These are phyloP conservation scores for Sarotherodon lohbergeri DNA, from an alignment of 2,113 vertebrate genomes.

Conservation along the genomic window DNA sequence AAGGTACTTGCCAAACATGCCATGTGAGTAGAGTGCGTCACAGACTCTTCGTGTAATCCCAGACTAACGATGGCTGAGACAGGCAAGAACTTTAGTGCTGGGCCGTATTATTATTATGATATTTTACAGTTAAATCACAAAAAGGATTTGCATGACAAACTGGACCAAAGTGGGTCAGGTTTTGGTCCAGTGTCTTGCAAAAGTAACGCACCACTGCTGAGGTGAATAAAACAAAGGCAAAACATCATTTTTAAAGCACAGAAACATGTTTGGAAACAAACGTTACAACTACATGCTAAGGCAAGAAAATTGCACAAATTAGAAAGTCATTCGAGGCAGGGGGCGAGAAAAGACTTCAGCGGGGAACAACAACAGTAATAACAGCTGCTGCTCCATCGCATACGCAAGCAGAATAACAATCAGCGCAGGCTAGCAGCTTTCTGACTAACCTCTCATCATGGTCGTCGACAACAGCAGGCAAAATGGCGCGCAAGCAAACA, in stretches of 20 bases:
- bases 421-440: conserved; percentile 24
- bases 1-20: background rate
- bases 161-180: background rate
- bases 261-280: background rate
- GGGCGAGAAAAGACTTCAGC: background rate
- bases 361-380: conserved; percentile 28
- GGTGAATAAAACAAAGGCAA: background rate
- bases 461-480: conserved; percentile 21
- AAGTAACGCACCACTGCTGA: background rate
- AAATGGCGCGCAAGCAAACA: conserved; percentile 9
- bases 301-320: conserved; percentile 1
- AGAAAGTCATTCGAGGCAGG: background rate
- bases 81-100: background rate
- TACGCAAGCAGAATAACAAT: conserved; percentile 59
- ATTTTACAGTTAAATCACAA: background rate
- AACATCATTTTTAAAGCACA: background rate
- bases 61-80: background rate
- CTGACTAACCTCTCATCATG: conserved; percentile 26
- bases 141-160: background rate
- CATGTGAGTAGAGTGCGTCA: background rate
- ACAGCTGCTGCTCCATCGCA: conserved; percentile 48
- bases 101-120: fast-evolving
- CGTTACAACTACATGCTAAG: background rate
- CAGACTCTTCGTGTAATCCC: background rate
- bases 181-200: fast-evolving